Base-by-base conservation (phyloP, 2,888 invertebrate species). In the Caenorhabditis sinica region DNA sequence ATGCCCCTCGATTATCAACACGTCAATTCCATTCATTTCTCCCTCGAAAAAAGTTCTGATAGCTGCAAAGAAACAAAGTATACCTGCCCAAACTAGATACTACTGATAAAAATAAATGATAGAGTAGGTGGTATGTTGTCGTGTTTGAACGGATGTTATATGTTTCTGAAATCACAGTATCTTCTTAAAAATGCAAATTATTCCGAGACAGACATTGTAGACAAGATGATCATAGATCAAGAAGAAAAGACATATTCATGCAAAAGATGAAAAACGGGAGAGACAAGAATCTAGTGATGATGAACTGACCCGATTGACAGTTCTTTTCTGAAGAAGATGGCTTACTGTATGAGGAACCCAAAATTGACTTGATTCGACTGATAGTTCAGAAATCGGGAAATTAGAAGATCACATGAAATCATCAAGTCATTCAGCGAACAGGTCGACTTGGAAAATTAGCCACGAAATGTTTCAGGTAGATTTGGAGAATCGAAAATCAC, bases 51-150 rank as follows among this genome's bases (percentile, higher is more conserved):
- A 66, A 49, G n/a, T 20, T 68, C 51, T 36, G 49, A 30, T 23
- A 68, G 33, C 23, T 68, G 68, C 68, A 68, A 51, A 20, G 68
- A 53, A 68, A 68, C 68, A 68, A 51, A 68, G 68, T 68, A 56
- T 25, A 20, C 20, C 13, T 23, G n/a, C 15, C 11, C 51, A 53
- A n/a, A 68, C 68, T 68, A 68, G 23, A 68, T 30, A 68, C 68
- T 33, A 25, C 2, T 65, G 17, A 56, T 23, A 25, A 4, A 56
- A 15, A 56, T 68, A 51, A 23, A 36, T 45, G 13, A 30, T n/a
- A 17, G 8, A 43, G 17, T n/a, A 30, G n/a, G 65, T 28, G 65
- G 43, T 25, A 63, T 65, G 45, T 65, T 45, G 25, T 15, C 43
- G n/a, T 43, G 43, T 30, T 65, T 28, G 17, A 49, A 65, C 45